Evolutionary conservation across 2,113 vertebrate species (phyloP), one percentile per base, ranked within the genome.

Genomic region (Cyanistes caeruleus): DNA sequence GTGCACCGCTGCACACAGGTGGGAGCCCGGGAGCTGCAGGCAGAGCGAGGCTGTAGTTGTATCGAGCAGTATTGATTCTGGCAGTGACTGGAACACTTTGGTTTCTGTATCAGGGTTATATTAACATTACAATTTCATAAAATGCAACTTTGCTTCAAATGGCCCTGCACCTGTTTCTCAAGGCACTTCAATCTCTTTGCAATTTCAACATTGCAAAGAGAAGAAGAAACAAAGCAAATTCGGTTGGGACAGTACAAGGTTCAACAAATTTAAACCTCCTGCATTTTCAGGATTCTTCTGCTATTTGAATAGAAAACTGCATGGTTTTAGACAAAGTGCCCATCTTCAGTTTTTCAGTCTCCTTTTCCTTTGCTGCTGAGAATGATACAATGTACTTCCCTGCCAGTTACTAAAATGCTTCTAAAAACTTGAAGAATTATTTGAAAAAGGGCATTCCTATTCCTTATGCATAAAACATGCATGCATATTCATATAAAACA

Each of bases 401-500:
- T 16, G 12, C 43, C 84, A 88, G 93, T 95, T 77, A 91, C 39
- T 93, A 79, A 88, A 97, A 97, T 84, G 76, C 94, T 74, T 81
- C 92, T 91, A 64, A 88, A 95, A 97, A 97, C 93, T 97, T 97
- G 80, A 90, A 96, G 95, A 96, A 98, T 98, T 95, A 95, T 94
- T 98, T 79, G 93, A 93, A 97, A 94, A 94, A 94, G 97, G 94
- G 90, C 92, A 97, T 96, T 97, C 97, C 95, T 96, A 95, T 97
- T 97, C 96, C 97, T 98, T 97, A 97, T 98, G 97, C 97, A 98
- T 98, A 97, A 97, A 97, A 95, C 80, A 97, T 97, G 96, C 97
- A 98, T 98, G 96, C 98, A 98, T 98, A 98, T 98, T 98, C 98
- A 98, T 98, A 95, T 96, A 95, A 98, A 98, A 98, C 97, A 98